These are phyloP conservation scores for Astur gentilis DNA, from an alignment of 2,113 vertebrate genomes.

Conservation along the genomic window DNA sequence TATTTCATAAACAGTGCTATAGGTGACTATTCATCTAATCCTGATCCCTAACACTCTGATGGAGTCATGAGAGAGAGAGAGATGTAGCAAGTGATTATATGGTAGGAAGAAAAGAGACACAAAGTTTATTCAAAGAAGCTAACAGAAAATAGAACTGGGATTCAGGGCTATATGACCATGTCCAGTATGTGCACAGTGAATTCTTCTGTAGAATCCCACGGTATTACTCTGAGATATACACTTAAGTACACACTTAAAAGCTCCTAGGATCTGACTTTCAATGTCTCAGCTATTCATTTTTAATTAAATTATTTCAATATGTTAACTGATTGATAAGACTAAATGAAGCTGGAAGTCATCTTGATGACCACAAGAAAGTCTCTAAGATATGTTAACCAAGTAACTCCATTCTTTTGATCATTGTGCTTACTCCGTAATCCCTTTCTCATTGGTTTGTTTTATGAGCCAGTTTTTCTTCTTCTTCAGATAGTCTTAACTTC, in stretches of 20 bases:
- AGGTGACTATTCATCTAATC: conserved; percentile 33
- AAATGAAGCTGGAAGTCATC: neutral
- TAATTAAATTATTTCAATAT: neutral
- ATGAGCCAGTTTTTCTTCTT: neutral
- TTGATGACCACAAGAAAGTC: neutral
- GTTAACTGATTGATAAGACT: neutral
- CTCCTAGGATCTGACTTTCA: neutral
- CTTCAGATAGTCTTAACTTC: neutral
- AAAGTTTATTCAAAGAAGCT: conserved; percentile 33
- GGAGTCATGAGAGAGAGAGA: neutral
- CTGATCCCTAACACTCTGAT: neutral
- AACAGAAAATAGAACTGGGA: conserved; percentile 19
- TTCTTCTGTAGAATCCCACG: rapidly evolving
- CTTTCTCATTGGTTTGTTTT: neutral
- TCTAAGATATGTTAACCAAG: neutral
- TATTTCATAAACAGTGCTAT: conserved; percentile 46
- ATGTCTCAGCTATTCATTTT: neutral
- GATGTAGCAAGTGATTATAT: conserved; percentile 24
- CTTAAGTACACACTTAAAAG: neutral
- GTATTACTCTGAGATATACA: neutral
- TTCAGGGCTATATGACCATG: neutral
- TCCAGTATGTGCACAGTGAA: neutral
- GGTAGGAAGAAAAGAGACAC: neutral
- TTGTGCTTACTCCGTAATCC: neutral
- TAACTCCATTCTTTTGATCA: neutral